Evolutionary conservation across 2,797 vertebrate species (phyloP).

Genomic region (Darevskia nairensis): DNA sequence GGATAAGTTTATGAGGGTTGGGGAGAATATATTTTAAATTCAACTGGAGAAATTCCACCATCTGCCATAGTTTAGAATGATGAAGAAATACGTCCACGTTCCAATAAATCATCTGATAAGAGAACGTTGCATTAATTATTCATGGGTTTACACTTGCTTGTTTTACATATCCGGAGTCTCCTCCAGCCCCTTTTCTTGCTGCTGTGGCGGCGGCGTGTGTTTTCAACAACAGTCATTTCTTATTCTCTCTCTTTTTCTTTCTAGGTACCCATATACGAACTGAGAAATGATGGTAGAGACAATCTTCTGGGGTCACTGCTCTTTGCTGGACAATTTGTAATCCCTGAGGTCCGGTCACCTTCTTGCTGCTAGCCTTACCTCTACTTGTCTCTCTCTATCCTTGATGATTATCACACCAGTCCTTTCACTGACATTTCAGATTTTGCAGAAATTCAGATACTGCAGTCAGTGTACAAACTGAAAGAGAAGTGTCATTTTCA

Average conservation of each 20-base stretch:
- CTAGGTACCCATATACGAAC: constrained; percentile 92
- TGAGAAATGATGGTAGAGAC: constrained; percentile 92
- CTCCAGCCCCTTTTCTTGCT: constrained; percentile 25
- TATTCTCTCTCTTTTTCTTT: constrained; percentile 16
- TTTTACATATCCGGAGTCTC: constrained; percentile 47
- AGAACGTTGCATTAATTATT: constrained; percentile 61
- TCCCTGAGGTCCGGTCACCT: constrained; percentile 88
- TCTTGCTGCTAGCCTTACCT: too few species aligned
- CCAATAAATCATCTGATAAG: constrained; percentile 44
- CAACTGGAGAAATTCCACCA: constrained; percentile 54
- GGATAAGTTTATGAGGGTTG: constrained; percentile 11
- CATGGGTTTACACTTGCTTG: constrained; percentile 38
- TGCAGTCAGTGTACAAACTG: not conserved
- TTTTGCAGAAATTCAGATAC: not conserved
- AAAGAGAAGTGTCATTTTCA: not conserved
- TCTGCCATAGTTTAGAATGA: constrained; percentile 54
- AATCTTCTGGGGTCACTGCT: constrained; percentile 95
- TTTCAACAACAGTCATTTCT: constrained; percentile 42
- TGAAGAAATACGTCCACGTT: constrained; percentile 57
- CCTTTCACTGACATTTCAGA: not conserved
- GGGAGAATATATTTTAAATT: constrained; percentile 45
- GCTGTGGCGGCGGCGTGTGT: not conserved
- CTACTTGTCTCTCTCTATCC: not conserved
- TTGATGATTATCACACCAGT: not conserved
- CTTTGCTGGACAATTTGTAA: constrained; percentile 91